Percentiles rank a stretch among this genome's conserved stretches.
Evolutionary conservation across 2,888 invertebrate genomes (phyloP).

Genomic region (Parthenolecanium corni): DNA sequence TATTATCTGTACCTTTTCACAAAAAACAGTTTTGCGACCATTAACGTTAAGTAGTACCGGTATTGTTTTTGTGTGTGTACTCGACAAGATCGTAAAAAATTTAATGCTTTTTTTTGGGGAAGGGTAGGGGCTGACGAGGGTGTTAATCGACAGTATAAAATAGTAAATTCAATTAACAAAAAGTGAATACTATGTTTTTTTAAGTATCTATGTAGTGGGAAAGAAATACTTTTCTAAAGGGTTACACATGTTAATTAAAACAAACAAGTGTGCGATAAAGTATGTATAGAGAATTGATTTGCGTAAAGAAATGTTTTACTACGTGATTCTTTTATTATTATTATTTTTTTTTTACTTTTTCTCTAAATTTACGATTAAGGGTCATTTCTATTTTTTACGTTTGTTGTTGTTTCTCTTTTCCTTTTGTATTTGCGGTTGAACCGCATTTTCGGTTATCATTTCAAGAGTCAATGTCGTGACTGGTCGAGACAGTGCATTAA

Average conservation of each 20-base stretch:
- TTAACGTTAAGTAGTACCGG: too few species aligned
- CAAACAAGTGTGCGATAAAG: neutral
- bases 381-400: neutral
- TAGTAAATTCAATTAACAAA: neutral
- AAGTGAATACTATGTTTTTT: neutral
- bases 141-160: neutral
- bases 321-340: neutral
- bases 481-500: constrained; percentile 24
- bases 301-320: neutral
- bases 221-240: neutral
- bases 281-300: neutral
- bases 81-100: too few species aligned
- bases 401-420: neutral
- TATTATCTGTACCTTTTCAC: too few species aligned
- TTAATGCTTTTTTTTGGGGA: too few species aligned
- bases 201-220: neutral
- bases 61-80: too few species aligned
- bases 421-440: neutral
- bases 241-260: neutral
- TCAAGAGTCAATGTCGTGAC: constrained; percentile 22
- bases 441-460: constrained; percentile 24
- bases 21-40: too few species aligned
- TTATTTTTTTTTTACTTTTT: neutral
- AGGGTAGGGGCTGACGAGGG: neutral
- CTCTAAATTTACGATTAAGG: neutral